A percentile compares a stretch with the other conserved stretches of the same genome.
Conservation (phyloP, 2,797 vertebrate genomes). For the Hydrolagus colliei region DNA sequence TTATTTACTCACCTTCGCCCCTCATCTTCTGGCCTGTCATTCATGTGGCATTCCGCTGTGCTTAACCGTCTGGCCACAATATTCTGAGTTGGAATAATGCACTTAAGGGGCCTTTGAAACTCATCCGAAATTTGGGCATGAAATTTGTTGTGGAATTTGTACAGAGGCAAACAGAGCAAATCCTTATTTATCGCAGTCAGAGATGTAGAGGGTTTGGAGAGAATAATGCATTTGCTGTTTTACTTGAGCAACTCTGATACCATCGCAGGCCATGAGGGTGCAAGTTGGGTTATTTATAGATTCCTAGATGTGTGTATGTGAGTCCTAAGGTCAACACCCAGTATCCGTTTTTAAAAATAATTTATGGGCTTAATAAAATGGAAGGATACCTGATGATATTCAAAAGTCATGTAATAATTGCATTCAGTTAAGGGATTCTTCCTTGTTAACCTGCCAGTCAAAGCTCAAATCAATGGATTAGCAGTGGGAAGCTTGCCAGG, state of each 20-base stretch:
- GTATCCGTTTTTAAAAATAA: not conserved
- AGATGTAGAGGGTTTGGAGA: not conserved
- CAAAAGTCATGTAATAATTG: too few relatives aligned
- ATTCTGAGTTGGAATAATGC: not conserved
- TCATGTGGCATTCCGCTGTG: not conserved
- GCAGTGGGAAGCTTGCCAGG: too few relatives aligned
- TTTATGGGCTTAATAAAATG: too few relatives aligned
- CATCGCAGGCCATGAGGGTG: not conserved
- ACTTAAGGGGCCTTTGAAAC: not conserved
- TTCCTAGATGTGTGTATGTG: not conserved
- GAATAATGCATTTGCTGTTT: not conserved
- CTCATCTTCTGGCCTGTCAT: not conserved
- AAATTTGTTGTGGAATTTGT: not conserved
- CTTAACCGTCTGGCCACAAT: not conserved
- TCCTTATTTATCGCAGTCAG: slow-evolving; percentile 21
- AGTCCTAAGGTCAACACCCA: not conserved
- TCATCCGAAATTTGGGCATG: not conserved
- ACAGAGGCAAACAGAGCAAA: not conserved
- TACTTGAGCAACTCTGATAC: slow-evolving; percentile 11
- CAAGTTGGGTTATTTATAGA: not conserved
- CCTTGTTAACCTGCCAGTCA: too few relatives aligned
- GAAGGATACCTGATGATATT: too few relatives aligned
- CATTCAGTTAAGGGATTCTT: too few relatives aligned
- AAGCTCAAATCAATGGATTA: too few relatives aligned
- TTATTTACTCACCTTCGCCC: not conserved